Evolutionary conservation across 1,140 invertebrate species (phyloP).

Genomic region (Cepaea nemoralis): DNA sequence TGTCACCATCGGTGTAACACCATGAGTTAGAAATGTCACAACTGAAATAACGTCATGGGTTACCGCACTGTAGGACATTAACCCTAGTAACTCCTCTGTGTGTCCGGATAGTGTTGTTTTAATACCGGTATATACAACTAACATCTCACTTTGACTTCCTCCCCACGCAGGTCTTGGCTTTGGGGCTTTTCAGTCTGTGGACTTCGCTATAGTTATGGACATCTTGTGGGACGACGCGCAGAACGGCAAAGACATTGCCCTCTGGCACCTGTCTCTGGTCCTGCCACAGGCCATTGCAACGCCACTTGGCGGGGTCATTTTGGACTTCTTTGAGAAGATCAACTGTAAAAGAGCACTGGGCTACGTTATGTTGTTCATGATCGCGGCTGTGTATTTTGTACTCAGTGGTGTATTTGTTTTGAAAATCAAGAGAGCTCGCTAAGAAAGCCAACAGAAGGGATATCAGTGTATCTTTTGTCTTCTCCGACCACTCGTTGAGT

Average conservation of each 20-base stretch:
- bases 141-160: too few relatives aligned
- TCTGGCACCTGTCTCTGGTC: conserved; percentile 70
- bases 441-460: background rate
- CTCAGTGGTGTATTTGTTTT: conserved; percentile 66
- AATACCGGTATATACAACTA: too few relatives aligned
- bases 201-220: conserved; percentile 71
- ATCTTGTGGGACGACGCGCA: conserved; percentile 66
- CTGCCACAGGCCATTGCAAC: conserved; percentile 70
- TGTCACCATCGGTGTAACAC: too few relatives aligned
- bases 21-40: too few relatives aligned
- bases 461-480: too few relatives aligned
- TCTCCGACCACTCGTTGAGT: too few relatives aligned
- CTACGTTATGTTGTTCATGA: conserved; percentile 67
- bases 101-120: too few relatives aligned
- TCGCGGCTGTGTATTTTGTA: conserved; percentile 66
- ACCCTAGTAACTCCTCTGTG: too few relatives aligned
- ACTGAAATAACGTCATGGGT: too few relatives aligned
- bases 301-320: conserved; percentile 65
- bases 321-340: conserved; percentile 68
- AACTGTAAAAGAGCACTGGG: conserved; percentile 67
- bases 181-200: conserved; percentile 69
- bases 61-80: too few relatives aligned
- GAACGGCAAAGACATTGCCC: conserved; percentile 69
- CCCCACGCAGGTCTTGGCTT: conserved; percentile 69
- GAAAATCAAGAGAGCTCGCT: conserved; percentile 58